Percentiles rank a stretch among this genome's conserved stretches.
These are phyloP conservation scores for Nannospalax galili DNA, from an alignment of 2,113 vertebrate genomes.

Conservation along the genomic window DNA sequence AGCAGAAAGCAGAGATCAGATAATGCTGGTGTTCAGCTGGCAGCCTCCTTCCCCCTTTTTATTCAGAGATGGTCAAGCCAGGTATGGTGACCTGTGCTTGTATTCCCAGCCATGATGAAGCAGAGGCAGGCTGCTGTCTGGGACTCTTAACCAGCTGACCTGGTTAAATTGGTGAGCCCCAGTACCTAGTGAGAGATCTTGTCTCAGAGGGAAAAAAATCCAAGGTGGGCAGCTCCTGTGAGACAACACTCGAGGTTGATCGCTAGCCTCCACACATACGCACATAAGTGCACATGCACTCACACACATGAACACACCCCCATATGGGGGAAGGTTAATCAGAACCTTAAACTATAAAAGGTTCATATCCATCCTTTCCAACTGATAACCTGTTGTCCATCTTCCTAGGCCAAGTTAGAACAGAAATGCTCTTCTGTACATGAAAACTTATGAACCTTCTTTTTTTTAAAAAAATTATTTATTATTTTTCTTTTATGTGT, in stretches of 20 bases:
- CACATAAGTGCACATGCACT: not conserved
- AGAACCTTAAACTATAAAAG: not conserved
- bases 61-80: too few species aligned
- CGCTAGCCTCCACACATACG: not conserved
- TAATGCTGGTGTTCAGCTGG: too few species aligned
- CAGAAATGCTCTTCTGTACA: not conserved
- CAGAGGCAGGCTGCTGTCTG: not conserved
- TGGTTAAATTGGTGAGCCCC: not conserved
- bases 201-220: not conserved
- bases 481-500: too few species aligned
- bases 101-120: not conserved
- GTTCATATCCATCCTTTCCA: not conserved
- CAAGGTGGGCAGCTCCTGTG: not conserved
- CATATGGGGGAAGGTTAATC: not conserved
- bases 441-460: not conserved
- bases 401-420: not conserved
- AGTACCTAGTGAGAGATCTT: not conserved
- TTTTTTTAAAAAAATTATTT: too few species aligned
- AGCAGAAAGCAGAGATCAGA: not conserved
- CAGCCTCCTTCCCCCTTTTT: too few species aligned
- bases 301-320: not conserved
- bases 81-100: rapidly evolving
- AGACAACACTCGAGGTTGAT: not conserved
- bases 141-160: not conserved
- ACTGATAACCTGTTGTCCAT: not conserved